phyloP scores from a whole-genome alignment of 92 coral and sea anemone genomes.

The Palythoa caribaeorum region DNA sequence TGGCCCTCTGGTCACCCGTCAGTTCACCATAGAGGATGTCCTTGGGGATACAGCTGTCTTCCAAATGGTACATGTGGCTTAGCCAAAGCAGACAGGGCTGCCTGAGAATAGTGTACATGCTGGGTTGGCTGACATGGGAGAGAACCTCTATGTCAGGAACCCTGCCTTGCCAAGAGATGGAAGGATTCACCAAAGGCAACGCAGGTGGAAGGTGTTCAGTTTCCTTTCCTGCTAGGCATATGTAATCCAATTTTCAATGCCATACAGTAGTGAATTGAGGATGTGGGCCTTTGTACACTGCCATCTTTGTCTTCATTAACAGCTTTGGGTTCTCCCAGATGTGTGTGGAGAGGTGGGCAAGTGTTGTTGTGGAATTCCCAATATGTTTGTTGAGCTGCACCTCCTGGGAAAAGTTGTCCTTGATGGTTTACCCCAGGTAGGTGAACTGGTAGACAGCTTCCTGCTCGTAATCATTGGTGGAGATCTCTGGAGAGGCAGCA shows the following conservation, averaged over 20 bases:
- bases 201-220: not conserved
- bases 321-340: conserved; percentile 52
- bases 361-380: conserved; percentile 45
- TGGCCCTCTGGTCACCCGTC: too few species aligned
- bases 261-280: not conserved
- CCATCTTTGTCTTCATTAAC: conserved; percentile 4
- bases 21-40: not conserved
- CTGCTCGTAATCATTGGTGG: conserved; percentile 33
- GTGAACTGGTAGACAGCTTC: conserved; percentile 38
- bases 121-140: not conserved
- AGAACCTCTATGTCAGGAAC: not conserved
- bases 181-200: too few species aligned
- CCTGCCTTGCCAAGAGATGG: not conserved
- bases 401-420: conserved; percentile 43
- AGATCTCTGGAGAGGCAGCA: conserved; percentile 11
- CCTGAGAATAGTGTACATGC: not conserved
- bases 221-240: not conserved
- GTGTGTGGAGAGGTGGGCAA: conserved; percentile 27
- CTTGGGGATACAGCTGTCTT: not conserved
- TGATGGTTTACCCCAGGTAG: not conserved
- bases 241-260: not conserved
- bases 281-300: conserved; percentile 6
- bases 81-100: not conserved
- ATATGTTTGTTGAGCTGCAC: conserved; percentile 37
- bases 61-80: not conserved